A percentile compares a stretch with the other conserved stretches of the same genome.
Evolutionary conservation across 2,888 invertebrate genomes (phyloP).

Genomic region (Ophion obscuratus): DNA sequence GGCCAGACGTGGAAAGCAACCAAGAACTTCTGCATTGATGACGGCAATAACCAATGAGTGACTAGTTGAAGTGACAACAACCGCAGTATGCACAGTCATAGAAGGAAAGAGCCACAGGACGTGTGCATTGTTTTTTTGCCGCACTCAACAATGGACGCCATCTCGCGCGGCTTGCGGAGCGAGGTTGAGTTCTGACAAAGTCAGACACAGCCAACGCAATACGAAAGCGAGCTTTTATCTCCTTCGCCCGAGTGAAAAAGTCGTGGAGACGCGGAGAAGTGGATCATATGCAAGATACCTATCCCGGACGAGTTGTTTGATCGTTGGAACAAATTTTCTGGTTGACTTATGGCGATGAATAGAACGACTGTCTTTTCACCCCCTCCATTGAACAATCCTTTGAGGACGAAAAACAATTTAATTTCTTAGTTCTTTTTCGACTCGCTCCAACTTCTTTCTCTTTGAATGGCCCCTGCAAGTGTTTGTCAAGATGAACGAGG

Average conservation of each 20-base stretch:
- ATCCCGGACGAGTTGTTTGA: slow-evolving; percentile 18
- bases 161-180: not conserved
- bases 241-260: not conserved
- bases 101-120: too few relatives aligned
- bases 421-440: not conserved
- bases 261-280: not conserved
- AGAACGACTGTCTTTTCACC: slow-evolving; percentile 22
- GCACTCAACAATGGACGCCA: too few relatives aligned
- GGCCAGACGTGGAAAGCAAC: too few relatives aligned
- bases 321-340: slow-evolving; percentile 46
- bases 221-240: not conserved
- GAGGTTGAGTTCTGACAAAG: not conserved
- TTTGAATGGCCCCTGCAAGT: slow-evolving; percentile 4
- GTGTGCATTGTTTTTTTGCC: too few relatives aligned
- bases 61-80: too few relatives aligned
- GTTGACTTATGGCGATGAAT: slow-evolving; percentile 36
- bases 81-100: too few relatives aligned
- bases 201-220: not conserved
- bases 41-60: too few relatives aligned
- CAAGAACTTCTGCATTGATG: too few relatives aligned
- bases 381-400: not conserved
- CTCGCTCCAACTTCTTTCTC: not conserved
- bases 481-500: slow-evolving; percentile 7
- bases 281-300: slow-evolving; percentile 5
- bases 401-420: slow-evolving; percentile 15